Conservation (phyloP, 2,797 vertebrate species). For the Corythornis leucogaster region DNA sequence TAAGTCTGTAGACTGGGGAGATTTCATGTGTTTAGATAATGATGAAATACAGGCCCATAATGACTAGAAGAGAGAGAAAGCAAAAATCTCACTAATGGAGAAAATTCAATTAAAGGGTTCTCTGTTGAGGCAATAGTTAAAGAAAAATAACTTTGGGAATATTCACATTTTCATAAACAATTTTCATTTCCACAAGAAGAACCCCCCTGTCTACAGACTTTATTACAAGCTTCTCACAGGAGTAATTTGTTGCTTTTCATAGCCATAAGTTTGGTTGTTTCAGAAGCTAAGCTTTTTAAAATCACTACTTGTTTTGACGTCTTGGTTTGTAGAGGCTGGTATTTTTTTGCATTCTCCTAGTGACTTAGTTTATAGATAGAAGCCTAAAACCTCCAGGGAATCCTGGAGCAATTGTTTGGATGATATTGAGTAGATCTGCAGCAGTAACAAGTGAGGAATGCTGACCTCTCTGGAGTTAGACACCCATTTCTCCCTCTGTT, state of each 20-base stretch:
- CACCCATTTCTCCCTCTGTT: neutral
- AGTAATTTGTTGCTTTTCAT: slow-evolving; percentile 41
- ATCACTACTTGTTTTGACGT: slow-evolving; percentile 16
- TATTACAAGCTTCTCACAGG: slow-evolving; percentile 18
- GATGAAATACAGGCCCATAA: neutral
- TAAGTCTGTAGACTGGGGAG: neutral
- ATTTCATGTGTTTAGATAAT: neutral
- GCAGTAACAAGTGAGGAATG: neutral
- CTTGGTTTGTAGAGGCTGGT: neutral
- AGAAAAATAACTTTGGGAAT: slow-evolving; percentile 6
- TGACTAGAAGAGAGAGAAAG: neutral
- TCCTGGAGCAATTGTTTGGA: neutral
- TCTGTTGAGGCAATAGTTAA: slow-evolving; percentile 29
- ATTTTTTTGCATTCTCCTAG: slow-evolving; percentile 47
- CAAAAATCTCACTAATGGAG: slow-evolving; percentile 2
- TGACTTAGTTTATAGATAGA: slow-evolving; percentile 40
- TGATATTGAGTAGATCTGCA: slow-evolving; percentile 13
- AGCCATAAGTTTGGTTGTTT: slow-evolving; percentile 24
- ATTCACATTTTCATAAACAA: slow-evolving; percentile 47
- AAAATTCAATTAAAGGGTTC: slow-evolving; percentile 38
- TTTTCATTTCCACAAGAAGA: slow-evolving; percentile 33
- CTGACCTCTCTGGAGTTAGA: neutral
- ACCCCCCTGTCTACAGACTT: neutral
- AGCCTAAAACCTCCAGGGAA: slow-evolving; percentile 39
- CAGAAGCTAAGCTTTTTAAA: slow-evolving; percentile 48